Evolutionary conservation across 35 echinoderm and acorn worm species (phyloP), one percentile per base, ranked within the genome.

Genomic region (Ophioderma brevispina): DNA sequence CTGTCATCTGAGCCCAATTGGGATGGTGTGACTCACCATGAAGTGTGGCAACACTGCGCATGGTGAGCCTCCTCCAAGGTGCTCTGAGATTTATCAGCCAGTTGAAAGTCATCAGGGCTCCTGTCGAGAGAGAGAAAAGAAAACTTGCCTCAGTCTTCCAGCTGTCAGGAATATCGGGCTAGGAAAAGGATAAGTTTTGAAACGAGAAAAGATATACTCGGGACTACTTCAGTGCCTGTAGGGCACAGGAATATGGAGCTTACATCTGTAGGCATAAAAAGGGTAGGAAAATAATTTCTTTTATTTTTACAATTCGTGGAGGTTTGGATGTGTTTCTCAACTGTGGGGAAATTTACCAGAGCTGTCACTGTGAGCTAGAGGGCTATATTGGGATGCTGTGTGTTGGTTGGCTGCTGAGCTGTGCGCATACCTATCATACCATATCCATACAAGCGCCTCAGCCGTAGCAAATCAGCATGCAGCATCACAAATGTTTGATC

Each of bases 21-120:
- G 46, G 2, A 6, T 70, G 41, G 41, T 46, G 17, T 46, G 4
- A 17, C 41, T 46, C 17, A 70, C n/a, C 59, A 25, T 25, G 4
- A 70, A 25, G 4, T 52, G 10, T 70, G 59, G 59, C 59, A 70
- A 70, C 59, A 70, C 59, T 70, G 59, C 1, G 6, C 41, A 70
- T 70, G 59, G 17, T 70, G 59, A 70, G 59, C 59, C 59, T 13
- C 6, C 59, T 70, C 59, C 59, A 52, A 52, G 46, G 46, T 52
- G 46, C 46, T 52, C 46, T n/a, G 41, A 46, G 41, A 17, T 46
- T 46, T 4, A 8, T 25, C 28, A 70, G 28, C 28, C 59, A 70
- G 59, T 70, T 70, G 59, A 18, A 70, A 70, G 59, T 70, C 59
- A 70, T 70, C 59, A 70, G 59, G 59, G 59, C 59, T 70, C 59